These are phyloP conservation scores for Aelia acuminata DNA, from an alignment of 2,888 invertebrate species.

Conservation along the genomic window DNA sequence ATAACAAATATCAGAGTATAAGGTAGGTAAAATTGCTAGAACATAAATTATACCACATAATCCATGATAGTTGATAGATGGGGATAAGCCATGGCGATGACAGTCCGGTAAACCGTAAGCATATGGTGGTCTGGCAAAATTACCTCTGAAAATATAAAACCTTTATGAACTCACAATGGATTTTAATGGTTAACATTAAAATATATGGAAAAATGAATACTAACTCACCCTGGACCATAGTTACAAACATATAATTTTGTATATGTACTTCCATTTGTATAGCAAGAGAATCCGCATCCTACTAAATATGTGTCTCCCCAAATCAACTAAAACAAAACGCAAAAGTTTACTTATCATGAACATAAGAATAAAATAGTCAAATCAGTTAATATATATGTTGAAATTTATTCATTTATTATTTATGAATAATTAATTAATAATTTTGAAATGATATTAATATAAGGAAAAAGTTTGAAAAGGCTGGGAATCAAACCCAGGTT, in stretches of 20 bases:
- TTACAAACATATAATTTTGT: slow-evolving; percentile 89
- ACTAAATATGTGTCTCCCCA: slow-evolving; percentile 89
- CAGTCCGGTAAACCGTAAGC: slow-evolving; percentile 83
- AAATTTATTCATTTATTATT: no score
- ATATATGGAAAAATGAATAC: not conserved
- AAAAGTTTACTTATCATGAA: not conserved
- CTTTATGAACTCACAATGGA: not conserved
- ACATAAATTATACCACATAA: slow-evolving; percentile 81
- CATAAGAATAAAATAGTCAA: no score
- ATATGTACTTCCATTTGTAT: slow-evolving; percentile 79
- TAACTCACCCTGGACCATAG: slow-evolving; percentile 81
- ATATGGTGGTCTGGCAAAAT: slow-evolving; percentile 75
- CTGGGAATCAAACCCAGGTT: no score
- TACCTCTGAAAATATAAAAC: slow-evolving; percentile 52
- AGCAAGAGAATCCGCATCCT: slow-evolving; percentile 90
- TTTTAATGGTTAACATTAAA: not conserved
- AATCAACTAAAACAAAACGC: slow-evolving; percentile 77
- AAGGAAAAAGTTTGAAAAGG: no score
- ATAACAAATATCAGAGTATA: no score
- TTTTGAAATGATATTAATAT: no score
- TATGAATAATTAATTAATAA: no score
- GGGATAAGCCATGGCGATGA: slow-evolving; percentile 77
- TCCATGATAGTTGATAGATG: slow-evolving; percentile 82
- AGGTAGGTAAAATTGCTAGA: no score
- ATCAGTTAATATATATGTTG: no score